Evolutionary conservation across 2,888 invertebrate species (phyloP), one percentile per base, ranked within the genome.

Genomic region (Entomobrya proxima): DNA sequence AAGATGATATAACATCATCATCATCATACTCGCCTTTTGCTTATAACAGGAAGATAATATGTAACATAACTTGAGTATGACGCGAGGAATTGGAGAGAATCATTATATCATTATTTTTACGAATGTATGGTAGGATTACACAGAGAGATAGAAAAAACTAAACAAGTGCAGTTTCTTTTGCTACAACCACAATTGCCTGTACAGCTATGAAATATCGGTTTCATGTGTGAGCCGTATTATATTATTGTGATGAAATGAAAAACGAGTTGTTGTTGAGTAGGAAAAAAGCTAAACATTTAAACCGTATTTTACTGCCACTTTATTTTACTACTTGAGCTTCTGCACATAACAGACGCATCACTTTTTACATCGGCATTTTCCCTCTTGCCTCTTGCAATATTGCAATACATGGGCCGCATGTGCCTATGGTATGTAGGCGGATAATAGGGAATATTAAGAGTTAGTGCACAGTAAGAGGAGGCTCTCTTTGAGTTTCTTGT

Each of bases 171-270:
- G 58, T 44, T 35, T 58, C 40, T 37, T 40, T 58, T 61, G 47
- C 77, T 64, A 64, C 58, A 32, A 58, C 64, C 47, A 77, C 44
- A 47, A 79, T 80, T 78, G 30, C 80, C 18, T 11, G 55, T 80
- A 80, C 80, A 80, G 72, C 80, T 80, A 80, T 27, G 37, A 58
- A 55, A 50, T 69, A 21, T 21, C 37, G 64, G 77, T 77, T 37
- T 47, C 44, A n/a, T 44, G 44, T n/a, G n/a, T 44, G 44, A 13
- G 44, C 15, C 15, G 44, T 44, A n/a, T 44, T 2, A n/a, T 2
- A 9, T 44, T 13, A 44, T 44, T 44, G 13, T 21, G 67, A 67
- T 67, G 67, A 67, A 21, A 67, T 67, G 67, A 67, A 40, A 67
- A 40, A 67, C 40, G 40, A 67, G 37, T 67, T 40, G 67, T n/a